Evolutionary conservation across 2,888 invertebrate species (phyloP), one percentile per base, ranked within the genome.

Genomic region (Rotaria macrura): DNA sequence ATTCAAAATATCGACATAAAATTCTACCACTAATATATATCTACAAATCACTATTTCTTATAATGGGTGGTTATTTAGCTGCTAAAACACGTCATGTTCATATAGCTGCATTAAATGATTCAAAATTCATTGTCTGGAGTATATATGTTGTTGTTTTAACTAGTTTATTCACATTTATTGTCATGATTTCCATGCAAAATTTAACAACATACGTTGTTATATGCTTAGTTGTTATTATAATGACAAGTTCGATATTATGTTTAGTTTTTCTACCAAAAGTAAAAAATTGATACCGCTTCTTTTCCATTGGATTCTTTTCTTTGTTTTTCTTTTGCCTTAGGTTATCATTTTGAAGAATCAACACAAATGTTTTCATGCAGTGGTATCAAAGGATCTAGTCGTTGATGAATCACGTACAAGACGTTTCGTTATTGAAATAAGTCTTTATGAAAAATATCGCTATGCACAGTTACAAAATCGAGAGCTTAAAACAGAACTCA

Each of bases 21-120:
- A 79, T 79, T n/a, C 25, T 79, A 10, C 25, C 79, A 43, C 25
- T 79, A 25, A 79, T 79, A n/a, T 79, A 79, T 79, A 20, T 79
- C 25, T 79, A 79, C n/a, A 79, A 79, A 43, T 79, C 79, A 4
- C 14, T 79, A 79, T 79, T 79, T 79, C 43, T 79, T n/a, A 23
- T 79, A 10, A 14, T 79, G 17, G 79, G 79, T n/a, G 79, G 79
- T 43, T 79, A 79, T 79, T 79, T 79, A 79, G 79, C 79, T 43
- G 40, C 43, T 40, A 79, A 79, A 43, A 79, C 79, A 43, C 40
- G 43, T 25, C 79, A 79, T 79, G 79, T 79, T n/a, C 79, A 79
- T 79, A 79, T 79, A 79, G 12, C 79, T 43, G 79, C 79, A 43
- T 79, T 79, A n/a, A 79, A 79, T 79, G 79, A 79, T 79, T 79